These are phyloP conservation scores for Tetragnatha versicolor DNA, from an alignment of 1,140 invertebrate species.

Conservation along the genomic window DNA sequence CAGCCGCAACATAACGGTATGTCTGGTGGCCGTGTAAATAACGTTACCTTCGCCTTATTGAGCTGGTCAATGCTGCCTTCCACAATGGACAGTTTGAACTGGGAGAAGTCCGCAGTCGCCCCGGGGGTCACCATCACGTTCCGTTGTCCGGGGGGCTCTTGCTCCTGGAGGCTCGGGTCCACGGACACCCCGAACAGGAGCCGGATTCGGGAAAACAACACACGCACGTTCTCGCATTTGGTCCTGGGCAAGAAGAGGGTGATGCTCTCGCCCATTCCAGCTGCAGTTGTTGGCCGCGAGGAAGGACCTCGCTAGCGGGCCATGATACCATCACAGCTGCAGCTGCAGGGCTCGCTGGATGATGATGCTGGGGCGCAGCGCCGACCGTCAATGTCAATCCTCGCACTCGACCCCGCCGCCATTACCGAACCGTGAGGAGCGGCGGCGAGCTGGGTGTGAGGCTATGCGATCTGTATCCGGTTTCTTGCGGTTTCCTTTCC, in stretches of 20 bases:
- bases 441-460: background rate
- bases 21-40: too few species aligned
- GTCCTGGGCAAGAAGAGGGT: slow-evolving; percentile 46
- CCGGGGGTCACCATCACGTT: slow-evolving; percentile 25
- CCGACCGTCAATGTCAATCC: background rate
- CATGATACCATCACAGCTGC: background rate
- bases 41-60: slow-evolving; percentile 45
- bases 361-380: background rate
- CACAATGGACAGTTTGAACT: slow-evolving; percentile 33
- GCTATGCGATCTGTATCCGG: too few species aligned
- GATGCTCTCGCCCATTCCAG: slow-evolving; percentile 49
- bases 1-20: too few species aligned
- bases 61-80: slow-evolving; percentile 39
- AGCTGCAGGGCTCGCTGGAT: too few species aligned
- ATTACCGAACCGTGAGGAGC: background rate
- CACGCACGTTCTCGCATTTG: slow-evolving; percentile 47
- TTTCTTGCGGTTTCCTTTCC: too few species aligned
- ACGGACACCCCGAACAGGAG: slow-evolving; percentile 46
- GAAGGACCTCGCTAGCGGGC: background rate
- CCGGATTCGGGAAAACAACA: slow-evolving; percentile 46
- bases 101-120: slow-evolving; percentile 16
- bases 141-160: slow-evolving; percentile 28
- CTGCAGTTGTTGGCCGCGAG: background rate
- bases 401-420: slow-evolving; percentile 19
- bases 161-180: slow-evolving; percentile 41